Evolutionary conservation across 2,888 invertebrate species (phyloP), one percentile per base, ranked within the genome.

Genomic region (Clunio marinus): DNA sequence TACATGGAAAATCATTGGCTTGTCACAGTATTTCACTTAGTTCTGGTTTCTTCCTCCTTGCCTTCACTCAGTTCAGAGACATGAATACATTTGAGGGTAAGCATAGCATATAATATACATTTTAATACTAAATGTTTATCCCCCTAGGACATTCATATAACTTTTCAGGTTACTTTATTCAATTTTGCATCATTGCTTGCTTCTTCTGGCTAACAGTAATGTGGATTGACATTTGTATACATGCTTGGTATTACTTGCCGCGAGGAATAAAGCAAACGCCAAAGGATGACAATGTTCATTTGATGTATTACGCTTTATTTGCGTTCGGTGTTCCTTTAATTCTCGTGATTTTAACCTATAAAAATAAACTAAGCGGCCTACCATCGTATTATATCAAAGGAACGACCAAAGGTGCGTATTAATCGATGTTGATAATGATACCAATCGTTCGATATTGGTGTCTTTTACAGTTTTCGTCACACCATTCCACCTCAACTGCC

Each of bases 361-460:
- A 75, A 69, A 77, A 77, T 62, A 77, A 77, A 2, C 69, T 78
- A 1, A 75, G 74, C 0, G 78, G 78, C 55, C 78, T 77, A 76
- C 78, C 78, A 1, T 78, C 77, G 1, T 78, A 78, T 69, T 78
- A 78, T 69, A 74, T 75, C 58, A 77, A 78, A 70, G 78, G 77
- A 3, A 73, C 76, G 20, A 78, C 76, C 10, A 24, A 68, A 27
- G 68, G 68, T 66, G 66, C 28, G 66, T 66, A 22, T 13, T 2
- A 22, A 51, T 32, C 35, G 13, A 13, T 32, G 35, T 5, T n/a
- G 41, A 41, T 41, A 41, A 51, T 51, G 7, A 51, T 13, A 17
- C 7, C 17, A 51, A 51, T 51, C 20, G 22, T 13, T 51, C n/a
- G 51, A 51, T 51, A 51, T 51, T 51, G 17, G 17, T 8, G 51